phyloP scores from a whole-genome alignment of 2,888 invertebrate species.

The Dinocampus coccinellae region DNA sequence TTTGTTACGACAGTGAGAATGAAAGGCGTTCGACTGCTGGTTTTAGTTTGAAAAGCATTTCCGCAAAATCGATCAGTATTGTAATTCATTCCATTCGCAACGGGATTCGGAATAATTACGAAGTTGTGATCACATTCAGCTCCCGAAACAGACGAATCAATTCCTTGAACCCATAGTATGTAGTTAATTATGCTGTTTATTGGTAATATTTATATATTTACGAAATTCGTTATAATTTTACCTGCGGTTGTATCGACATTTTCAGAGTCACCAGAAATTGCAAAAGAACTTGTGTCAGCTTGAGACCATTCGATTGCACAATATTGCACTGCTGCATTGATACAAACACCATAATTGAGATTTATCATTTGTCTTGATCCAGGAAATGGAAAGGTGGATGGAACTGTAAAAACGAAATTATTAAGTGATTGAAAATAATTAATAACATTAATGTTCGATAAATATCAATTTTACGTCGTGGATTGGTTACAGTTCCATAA shows the following conservation, averaged over 20 bases:
- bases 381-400: conserved; percentile 17
- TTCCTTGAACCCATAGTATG: conserved; percentile 64
- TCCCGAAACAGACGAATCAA: conserved; percentile 72
- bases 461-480: conserved; percentile 59
- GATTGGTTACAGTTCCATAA: conserved; percentile 77
- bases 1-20: conserved; percentile 81
- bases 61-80: conserved; percentile 83
- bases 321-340: conserved; percentile 79
- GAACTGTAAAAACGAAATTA: conserved; percentile 32
- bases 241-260: conserved; percentile 72
- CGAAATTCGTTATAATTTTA: neutral
- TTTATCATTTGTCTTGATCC: conserved; percentile 82
- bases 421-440: too few species aligned
- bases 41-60: conserved; percentile 77
- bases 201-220: neutral
- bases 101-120: conserved; percentile 81
- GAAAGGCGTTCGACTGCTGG: conserved; percentile 79
- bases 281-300: conserved; percentile 76
- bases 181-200: conserved; percentile 16
- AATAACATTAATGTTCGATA: neutral
- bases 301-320: conserved; percentile 80
- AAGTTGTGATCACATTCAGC: conserved; percentile 79
- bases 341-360: conserved; percentile 83
- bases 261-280: conserved; percentile 79
- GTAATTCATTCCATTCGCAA: conserved; percentile 57